Base-by-base conservation (phyloP, 2,797 vertebrate species). In the Eidolon dupreanum region DNA sequence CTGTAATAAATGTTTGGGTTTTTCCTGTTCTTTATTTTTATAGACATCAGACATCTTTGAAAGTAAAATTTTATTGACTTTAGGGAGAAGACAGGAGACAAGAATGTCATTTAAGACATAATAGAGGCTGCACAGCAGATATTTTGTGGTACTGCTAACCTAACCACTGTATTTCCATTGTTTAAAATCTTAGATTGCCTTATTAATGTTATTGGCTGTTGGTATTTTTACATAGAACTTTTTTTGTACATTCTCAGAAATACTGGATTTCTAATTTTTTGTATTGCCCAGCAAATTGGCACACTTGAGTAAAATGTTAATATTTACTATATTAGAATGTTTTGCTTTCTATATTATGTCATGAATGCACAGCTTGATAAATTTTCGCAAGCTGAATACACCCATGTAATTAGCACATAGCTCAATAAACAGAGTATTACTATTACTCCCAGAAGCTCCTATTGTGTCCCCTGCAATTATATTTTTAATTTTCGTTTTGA, bases 1-100 rank as follows among this genome's bases (percentile, higher is more conserved):
- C n/a, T 43, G 11, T 73, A 71, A 49, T 82, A 89, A 70, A 66
- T 83, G 51, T 26, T 5, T 73, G 31, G 71, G n/a, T 70, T 71
- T 78, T 95, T 81, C 19, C 11, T 36, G 13, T 49, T 89, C 84
- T 65, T 68, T 92, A 15, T 93, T 36, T 84, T 66, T 94, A 43
- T 16, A 49, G 49, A 93, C 31, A 61, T 86, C 83, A 43, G 55
- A 93, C 12, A 43, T 93, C 28, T 83, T 87, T 93, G 33, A 33
- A 90, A 75, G 46, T 83, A 86, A 90, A 85, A 70, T 94, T 91
- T n/a, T 94, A 10, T 43, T 94, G 26, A 83, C 33, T 84, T 92
- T 57, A 74, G 28, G 13, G 53, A 84, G 10, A 85, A 75, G 33
- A 95, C 7, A 55, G 15, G 75, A 88, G 41, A 95, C 6, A 49